A percentile compares a stretch with the other conserved stretches of the same genome.
These are phyloP conservation scores for Elegia similella DNA, from an alignment of 2,888 invertebrate species.

Conservation along the genomic window DNA sequence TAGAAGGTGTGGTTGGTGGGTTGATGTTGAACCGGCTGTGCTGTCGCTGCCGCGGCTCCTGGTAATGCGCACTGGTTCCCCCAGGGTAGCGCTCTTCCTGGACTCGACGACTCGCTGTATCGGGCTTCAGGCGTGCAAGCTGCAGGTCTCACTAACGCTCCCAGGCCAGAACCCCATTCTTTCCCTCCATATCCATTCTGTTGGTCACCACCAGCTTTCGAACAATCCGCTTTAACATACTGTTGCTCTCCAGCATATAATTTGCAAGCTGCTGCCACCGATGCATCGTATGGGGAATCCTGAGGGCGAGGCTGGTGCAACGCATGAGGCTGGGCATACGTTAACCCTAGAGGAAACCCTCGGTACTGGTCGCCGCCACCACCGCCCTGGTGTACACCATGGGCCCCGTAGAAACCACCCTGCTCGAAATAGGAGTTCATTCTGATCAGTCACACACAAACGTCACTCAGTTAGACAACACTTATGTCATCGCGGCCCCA, in stretches of 20 bases:
- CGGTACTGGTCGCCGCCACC: conserved; percentile 90
- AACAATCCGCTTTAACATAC: conserved; percentile 88
- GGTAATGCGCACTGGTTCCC: conserved; percentile 94
- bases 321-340: conserved; percentile 92
- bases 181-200: conserved; percentile 87
- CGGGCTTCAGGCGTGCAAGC: conserved; percentile 95
- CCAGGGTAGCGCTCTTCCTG: conserved; percentile 89
- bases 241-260: conserved; percentile 87
- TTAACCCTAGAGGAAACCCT: conserved; percentile 92
- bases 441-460: conserved; percentile 75
- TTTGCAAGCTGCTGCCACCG: conserved; percentile 93
- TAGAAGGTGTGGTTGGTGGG: conserved; percentile 96
- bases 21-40: conserved; percentile 94
- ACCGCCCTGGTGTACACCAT: conserved; percentile 90
- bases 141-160: conserved; percentile 89
- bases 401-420: conserved; percentile 96
- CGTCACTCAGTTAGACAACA: conserved; percentile 71
- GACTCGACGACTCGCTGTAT: conserved; percentile 92
- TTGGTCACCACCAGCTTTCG: conserved; percentile 84
- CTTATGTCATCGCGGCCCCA: conserved; percentile 79
- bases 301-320: conserved; percentile 90
- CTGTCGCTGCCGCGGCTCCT: conserved; percentile 89
- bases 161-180: conserved; percentile 86
- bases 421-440: conserved; percentile 99
- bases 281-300: conserved; percentile 95